These are phyloP conservation scores for Paradoxurus hermaphroditus DNA, from an alignment of 2,113 vertebrate species.

Conservation along the genomic window DNA sequence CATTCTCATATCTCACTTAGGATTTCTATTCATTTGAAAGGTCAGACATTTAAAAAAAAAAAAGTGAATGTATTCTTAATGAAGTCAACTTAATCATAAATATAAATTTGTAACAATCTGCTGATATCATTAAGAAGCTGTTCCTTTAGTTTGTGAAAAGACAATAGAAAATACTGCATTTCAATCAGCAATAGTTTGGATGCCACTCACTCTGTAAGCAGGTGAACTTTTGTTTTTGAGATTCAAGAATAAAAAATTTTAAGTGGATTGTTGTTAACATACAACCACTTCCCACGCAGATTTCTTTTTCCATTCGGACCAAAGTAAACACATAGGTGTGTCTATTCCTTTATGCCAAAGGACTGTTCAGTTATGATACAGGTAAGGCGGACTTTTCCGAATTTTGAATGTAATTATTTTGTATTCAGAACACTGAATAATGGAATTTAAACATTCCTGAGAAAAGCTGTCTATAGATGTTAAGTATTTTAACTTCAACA, in stretches of 20 bases:
- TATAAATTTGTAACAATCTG: background rate
- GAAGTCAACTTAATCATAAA: background rate
- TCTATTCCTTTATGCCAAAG: background rate
- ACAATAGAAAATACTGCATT: background rate
- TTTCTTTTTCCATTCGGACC: background rate
- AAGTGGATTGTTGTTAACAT: background rate
- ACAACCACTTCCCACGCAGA: background rate
- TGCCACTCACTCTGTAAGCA: background rate
- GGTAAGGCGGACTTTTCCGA: background rate
- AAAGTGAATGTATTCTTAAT: background rate
- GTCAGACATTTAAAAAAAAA: background rate
- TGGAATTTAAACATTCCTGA: constrained; percentile 5
- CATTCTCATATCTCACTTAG: background rate
- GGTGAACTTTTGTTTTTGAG: background rate
- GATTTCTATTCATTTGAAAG: background rate
- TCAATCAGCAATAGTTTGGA: background rate
- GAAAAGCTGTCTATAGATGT: background rate
- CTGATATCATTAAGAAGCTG: background rate
- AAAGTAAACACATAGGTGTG: background rate
- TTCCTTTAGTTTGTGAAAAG: constrained; percentile 38
- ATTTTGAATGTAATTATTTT: constrained; percentile 13
- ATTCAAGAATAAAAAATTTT: background rate
- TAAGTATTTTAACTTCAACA: background rate
- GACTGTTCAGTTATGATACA: background rate
- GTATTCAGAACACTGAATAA: constrained; percentile 20